Evolutionary conservation across 1,140 invertebrate genomes (phyloP).

Genomic region (Cephus cinctus): DNA sequence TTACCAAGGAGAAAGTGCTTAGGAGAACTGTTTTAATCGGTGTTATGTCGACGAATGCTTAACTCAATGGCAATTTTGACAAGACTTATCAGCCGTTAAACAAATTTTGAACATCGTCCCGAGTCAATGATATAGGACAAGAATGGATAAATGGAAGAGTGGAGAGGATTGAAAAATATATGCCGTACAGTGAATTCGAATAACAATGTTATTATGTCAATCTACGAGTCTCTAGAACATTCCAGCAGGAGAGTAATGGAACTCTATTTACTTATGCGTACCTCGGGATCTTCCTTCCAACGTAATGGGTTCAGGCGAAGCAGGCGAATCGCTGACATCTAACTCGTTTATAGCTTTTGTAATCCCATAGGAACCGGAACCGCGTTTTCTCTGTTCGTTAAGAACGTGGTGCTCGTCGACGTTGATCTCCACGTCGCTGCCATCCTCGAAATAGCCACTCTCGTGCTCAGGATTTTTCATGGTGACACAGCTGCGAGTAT

Average conservation of each 20-base stretch:
- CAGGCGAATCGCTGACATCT: conserved; percentile 32
- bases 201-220: not conserved
- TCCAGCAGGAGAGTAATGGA: no score
- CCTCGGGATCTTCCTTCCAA: no score
- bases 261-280: no score
- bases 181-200: not conserved
- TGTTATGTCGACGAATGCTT: no score
- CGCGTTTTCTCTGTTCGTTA: conserved; percentile 20
- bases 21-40: no score
- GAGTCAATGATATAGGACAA: no score
- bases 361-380: conserved; percentile 23
- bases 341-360: conserved; percentile 31
- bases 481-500: no score
- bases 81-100: no score
- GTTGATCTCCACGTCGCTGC: conserved; percentile 34
- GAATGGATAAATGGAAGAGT: no score
- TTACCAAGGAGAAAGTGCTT: no score
- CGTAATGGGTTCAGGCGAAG: conserved; percentile 31
- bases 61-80: no score
- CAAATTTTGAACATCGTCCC: no score
- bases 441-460: conserved; percentile 46
- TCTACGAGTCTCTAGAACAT: not conserved
- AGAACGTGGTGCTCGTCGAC: conserved; percentile 20
- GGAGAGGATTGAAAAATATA: not conserved
- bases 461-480: conserved; percentile 46